Conservation (phyloP, 2,113 vertebrate species). For the Corvus moneduloides region DNA sequence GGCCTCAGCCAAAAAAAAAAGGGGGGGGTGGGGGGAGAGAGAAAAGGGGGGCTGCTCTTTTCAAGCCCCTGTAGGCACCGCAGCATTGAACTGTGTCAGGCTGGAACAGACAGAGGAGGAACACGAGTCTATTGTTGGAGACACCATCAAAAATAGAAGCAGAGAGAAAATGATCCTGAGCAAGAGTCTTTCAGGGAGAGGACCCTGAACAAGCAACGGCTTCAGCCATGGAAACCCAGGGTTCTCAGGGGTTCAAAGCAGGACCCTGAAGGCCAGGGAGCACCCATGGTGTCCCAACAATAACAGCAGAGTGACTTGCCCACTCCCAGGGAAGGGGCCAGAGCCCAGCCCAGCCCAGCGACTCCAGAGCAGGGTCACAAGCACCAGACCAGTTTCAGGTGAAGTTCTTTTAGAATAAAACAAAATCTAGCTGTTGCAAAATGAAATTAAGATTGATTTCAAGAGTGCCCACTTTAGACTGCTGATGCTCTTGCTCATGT, state of each 20-base stretch:
- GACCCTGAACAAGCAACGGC: accelerated
- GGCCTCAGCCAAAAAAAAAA: constrained; percentile 1
- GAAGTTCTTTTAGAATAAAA: constrained; percentile 8
- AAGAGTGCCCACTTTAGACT: not conserved
- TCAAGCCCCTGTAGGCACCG: constrained; percentile 51
- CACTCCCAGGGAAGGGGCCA: not conserved
- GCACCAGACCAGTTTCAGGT: not conserved
- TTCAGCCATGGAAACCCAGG: not conserved
- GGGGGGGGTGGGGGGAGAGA: accelerated
- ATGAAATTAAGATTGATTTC: constrained; percentile 38
- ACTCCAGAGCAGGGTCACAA: not conserved
- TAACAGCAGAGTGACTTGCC: not conserved
- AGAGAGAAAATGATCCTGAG: not conserved
- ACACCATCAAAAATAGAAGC: not conserved
- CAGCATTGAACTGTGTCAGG: constrained; percentile 32
- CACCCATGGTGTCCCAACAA: not conserved
- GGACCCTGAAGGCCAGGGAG: not conserved
- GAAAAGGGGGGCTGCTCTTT: constrained; percentile 47
- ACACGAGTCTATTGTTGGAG: not conserved
- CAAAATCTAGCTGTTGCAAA: constrained; percentile 9
- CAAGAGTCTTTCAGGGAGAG: not conserved
- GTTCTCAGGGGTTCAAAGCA: not conserved
- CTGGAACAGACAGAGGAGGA: not conserved
- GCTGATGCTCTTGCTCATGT: not conserved
- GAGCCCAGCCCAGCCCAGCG: not conserved